Conservation (phyloP, 2,888 invertebrate genomes). For the Eupithecia subumbrata region DNA sequence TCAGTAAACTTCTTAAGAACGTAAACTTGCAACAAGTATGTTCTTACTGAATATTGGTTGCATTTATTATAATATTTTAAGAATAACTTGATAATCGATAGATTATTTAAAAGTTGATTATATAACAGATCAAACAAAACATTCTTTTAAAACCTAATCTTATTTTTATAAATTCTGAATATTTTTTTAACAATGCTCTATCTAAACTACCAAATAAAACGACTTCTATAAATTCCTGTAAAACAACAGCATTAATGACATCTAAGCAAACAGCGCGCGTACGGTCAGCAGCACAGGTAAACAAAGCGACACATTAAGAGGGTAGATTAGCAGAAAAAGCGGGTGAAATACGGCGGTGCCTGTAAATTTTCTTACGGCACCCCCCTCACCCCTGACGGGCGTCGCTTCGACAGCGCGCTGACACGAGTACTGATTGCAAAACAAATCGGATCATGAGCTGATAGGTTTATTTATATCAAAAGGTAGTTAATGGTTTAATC, state of each 20-base stretch:
- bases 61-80: not conserved
- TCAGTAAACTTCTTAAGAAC: not conserved
- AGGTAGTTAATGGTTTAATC: no score
- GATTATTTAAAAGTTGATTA: not conserved
- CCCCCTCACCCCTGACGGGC: conserved; percentile 76
- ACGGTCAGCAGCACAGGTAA: conserved; percentile 83
- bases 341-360: conserved; percentile 81
- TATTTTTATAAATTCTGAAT: no score
- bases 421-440: conserved; percentile 68
- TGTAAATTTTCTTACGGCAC: conserved; percentile 82
- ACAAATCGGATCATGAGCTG: conserved; percentile 28
- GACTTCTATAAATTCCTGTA: not conserved
- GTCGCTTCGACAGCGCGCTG: conserved; percentile 78
- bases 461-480: not conserved
- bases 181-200: not conserved
- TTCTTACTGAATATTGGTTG: not conserved
- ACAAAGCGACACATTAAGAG: conserved; percentile 82
- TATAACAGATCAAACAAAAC: not conserved
- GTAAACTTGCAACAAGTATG: not conserved
- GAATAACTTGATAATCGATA: not conserved
- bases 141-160: no score
- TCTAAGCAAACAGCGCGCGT: conserved; percentile 58
- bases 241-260: conserved; percentile 32
- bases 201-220: not conserved
- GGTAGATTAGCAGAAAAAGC: conserved; percentile 81